Evolutionary conservation across 1,140 invertebrate species (phyloP).

Genomic region (Onthophagus taurus): DNA sequence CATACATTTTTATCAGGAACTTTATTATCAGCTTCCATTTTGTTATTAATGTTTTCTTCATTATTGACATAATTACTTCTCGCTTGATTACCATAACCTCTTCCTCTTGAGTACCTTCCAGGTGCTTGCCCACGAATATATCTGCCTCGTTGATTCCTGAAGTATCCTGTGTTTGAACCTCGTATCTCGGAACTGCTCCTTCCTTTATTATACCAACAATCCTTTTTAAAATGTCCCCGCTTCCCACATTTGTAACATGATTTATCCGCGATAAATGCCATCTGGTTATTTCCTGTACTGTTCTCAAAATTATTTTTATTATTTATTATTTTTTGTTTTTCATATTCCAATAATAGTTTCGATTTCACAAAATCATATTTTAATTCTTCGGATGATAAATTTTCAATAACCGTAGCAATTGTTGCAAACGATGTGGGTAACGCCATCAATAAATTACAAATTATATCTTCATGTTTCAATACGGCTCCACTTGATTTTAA

Average conservation of each 20-base stretch:
- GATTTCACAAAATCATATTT: conserved; percentile 8
- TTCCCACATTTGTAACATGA: conserved; percentile 13
- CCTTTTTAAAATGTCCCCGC: conserved; percentile 9
- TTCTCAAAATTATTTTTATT: conserved; percentile 5
- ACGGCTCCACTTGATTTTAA: conserved; percentile 14
- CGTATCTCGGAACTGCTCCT: background rate
- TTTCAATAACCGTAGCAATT: conserved; percentile 17
- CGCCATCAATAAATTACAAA: conserved; percentile 14
- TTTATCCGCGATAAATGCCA: conserved; percentile 1
- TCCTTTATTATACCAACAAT: background rate
- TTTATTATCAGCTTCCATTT: too few relatives aligned
- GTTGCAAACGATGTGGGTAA: conserved; percentile 18
- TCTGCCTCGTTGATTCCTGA: background rate
- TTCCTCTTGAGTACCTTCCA: conserved; percentile 7
- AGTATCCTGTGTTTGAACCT: background rate
- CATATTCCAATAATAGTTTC: conserved; percentile 12
- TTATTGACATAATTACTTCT: conserved; percentile 5
- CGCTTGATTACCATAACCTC: background rate
- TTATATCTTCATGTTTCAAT: conserved; percentile 16
- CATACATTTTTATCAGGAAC: conserved; percentile 9
- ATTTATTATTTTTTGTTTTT: conserved; percentile 14
- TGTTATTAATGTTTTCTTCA: background rate
- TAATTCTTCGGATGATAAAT: conserved; percentile 4
- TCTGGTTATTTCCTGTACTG: background rate
- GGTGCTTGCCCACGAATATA: conserved; percentile 4